Evolutionary conservation across 2,113 vertebrate genomes (phyloP).

Genomic region (Oncorhynchus kisutch): DNA sequence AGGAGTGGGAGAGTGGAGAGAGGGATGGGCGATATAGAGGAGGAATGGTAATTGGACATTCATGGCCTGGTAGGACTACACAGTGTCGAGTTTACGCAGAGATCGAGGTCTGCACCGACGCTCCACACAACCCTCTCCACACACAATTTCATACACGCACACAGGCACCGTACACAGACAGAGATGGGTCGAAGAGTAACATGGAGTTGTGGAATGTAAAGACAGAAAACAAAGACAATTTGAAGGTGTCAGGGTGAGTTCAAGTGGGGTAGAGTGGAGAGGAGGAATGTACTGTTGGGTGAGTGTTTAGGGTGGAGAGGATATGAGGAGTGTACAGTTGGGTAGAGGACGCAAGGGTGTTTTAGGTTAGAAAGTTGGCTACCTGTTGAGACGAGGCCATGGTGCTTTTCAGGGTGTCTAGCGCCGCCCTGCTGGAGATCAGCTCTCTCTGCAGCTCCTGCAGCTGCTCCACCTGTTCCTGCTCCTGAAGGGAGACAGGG

Average conservation of each 20-base stretch:
- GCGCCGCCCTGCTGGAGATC: conserved; percentile 79
- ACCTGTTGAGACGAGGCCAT: conserved; percentile 83
- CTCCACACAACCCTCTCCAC: not conserved
- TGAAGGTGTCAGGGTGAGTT: too few species aligned
- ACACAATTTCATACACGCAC: not conserved
- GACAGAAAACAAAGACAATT: too few species aligned
- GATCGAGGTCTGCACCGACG: not conserved
- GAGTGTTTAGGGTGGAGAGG: too few species aligned
- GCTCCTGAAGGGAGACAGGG: conserved; percentile 69
- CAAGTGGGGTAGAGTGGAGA: too few species aligned
- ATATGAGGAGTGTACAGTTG: not conserved
- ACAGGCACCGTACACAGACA: not conserved
- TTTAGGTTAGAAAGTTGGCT: conserved; percentile 9
- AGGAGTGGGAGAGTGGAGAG: conserved; percentile 31
- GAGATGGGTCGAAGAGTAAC: too few species aligned
- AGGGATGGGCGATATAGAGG: not conserved
- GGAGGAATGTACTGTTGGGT: not conserved
- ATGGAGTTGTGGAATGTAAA: too few species aligned
- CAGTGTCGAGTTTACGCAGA: not conserved
- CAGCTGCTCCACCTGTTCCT: conserved; percentile 83
- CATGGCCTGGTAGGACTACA: not conserved
- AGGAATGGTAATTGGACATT: conserved; percentile 39
- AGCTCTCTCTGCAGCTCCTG: conserved; percentile 85
- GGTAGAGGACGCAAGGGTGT: not conserved
- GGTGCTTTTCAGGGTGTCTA: conserved; percentile 77